Conservation (phyloP, 2,797 vertebrate genomes). For the Manis crassicaudata region DNA sequence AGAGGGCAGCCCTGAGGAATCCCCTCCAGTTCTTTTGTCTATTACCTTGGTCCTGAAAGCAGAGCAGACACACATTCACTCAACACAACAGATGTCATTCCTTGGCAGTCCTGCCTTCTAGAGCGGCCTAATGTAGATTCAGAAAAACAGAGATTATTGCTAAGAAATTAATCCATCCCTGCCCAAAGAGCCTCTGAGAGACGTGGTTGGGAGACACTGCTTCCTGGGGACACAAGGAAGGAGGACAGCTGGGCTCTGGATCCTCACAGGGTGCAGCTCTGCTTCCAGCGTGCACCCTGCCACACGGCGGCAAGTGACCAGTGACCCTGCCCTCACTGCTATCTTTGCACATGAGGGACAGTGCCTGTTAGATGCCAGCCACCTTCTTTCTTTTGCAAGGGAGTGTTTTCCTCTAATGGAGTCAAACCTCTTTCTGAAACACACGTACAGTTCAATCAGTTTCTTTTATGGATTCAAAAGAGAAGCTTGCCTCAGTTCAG, state of each 20-base stretch:
- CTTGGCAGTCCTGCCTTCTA: slow-evolving; percentile 60
- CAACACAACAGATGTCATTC: slow-evolving; percentile 16
- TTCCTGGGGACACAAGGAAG: slow-evolving; percentile 41
- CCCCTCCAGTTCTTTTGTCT: not conserved
- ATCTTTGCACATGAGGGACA: rapidly evolving
- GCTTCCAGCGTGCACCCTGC: not conserved
- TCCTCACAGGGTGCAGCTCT: not conserved
- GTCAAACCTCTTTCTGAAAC: slow-evolving; percentile 22
- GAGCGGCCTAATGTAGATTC: slow-evolving; percentile 73
- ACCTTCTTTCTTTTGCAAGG: not conserved
- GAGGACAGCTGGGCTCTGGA: not conserved
- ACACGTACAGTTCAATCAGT: slow-evolving; percentile 42
- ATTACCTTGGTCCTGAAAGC: slow-evolving; percentile 50
- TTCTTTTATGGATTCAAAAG: slow-evolving; percentile 66
- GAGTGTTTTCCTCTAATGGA: not conserved
- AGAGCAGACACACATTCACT: not conserved
- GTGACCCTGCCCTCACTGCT: not conserved
- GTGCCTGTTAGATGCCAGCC: not conserved
- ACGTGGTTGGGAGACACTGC: slow-evolving; percentile 70
- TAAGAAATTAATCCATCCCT: slow-evolving; percentile 68
- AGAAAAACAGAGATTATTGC: slow-evolving; percentile 79
- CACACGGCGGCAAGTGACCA: not conserved
- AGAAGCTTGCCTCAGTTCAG: slow-evolving; percentile 63
- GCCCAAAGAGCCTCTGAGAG: slow-evolving; percentile 72
- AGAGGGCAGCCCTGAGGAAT: not conserved